Percentiles rank a stretch among this genome's conserved stretches.
Conservation (phyloP, 2,113 vertebrate species). For the Melanocharis versteri region DNA sequence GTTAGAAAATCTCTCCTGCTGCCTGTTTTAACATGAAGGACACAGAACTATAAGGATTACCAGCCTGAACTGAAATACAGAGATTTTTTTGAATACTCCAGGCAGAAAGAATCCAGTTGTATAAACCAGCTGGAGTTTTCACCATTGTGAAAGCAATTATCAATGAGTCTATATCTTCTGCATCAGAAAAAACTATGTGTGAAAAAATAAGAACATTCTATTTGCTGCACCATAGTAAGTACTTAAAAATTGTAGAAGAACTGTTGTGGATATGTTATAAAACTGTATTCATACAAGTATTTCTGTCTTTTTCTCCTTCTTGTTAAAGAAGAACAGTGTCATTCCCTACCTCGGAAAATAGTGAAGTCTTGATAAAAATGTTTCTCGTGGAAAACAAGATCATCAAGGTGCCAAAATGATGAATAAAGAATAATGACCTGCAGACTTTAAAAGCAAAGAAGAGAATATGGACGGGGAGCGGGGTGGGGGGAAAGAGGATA, state of each 20-base stretch:
- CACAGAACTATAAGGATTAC: not conserved
- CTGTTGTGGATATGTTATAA: not conserved
- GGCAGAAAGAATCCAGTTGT: not conserved
- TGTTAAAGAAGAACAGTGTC: not conserved
- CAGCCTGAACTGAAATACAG: not conserved
- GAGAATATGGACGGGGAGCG: fast-evolving
- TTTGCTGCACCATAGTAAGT: not conserved
- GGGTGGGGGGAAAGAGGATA: fast-evolving
- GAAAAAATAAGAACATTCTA: not conserved
- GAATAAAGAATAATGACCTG: not conserved
- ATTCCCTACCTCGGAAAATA: not conserved
- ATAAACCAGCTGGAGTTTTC: not conserved
- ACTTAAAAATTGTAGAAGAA: not conserved
- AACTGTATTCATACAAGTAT: not conserved
- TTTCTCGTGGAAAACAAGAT: not conserved
- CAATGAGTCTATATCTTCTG: not conserved
- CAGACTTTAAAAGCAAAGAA: not conserved
- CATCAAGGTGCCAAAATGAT: not conserved
- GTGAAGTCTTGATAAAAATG: not conserved
- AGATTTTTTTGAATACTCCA: not conserved
- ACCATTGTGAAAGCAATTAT: not conserved
- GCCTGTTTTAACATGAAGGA: not conserved
- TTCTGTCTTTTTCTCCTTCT: not conserved
- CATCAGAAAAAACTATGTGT: not conserved
- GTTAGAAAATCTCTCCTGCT: not conserved